Evolutionary conservation across 2,113 vertebrate species (phyloP).

Genomic region (Rhea americana): DNA sequence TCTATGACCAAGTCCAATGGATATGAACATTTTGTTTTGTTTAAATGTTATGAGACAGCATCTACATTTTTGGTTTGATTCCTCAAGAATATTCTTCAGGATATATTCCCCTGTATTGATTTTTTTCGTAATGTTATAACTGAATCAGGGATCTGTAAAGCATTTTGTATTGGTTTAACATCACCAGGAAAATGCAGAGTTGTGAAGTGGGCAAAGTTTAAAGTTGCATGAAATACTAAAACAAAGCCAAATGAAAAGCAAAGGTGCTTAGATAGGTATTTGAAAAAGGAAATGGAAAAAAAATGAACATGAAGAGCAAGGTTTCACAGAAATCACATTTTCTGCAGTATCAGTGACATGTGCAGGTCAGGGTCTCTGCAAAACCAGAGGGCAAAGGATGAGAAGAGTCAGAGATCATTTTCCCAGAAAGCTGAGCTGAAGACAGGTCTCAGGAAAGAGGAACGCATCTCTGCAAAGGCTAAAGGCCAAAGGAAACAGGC

Average conservation of each 20-base stretch:
- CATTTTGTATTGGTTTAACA: background rate
- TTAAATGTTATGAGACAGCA: background rate
- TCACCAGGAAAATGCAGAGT: background rate
- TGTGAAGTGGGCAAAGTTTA: background rate
- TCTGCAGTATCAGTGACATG: background rate
- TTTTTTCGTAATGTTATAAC: background rate
- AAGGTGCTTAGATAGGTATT: background rate
- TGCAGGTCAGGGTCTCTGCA: background rate
- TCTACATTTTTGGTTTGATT: background rate
- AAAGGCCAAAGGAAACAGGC: conserved; percentile 51
- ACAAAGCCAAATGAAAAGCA: background rate
- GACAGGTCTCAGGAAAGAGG: conserved; percentile 24
- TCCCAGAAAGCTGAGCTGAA: conserved; percentile 1
- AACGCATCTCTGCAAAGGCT: conserved; percentile 16
- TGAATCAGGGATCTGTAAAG: background rate
- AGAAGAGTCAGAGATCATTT: background rate
- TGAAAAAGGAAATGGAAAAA: background rate
- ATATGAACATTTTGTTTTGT: background rate
- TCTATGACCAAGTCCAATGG: background rate
- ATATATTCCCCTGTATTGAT: background rate
- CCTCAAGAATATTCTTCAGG: background rate
- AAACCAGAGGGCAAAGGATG: background rate
- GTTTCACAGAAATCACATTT: background rate
- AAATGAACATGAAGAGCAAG: background rate
- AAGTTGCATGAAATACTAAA: background rate